A percentile compares a stretch with the other conserved stretches of the same genome.
Conservation (phyloP, 2,888 invertebrate genomes). For the Epiblema foenella region DNA sequence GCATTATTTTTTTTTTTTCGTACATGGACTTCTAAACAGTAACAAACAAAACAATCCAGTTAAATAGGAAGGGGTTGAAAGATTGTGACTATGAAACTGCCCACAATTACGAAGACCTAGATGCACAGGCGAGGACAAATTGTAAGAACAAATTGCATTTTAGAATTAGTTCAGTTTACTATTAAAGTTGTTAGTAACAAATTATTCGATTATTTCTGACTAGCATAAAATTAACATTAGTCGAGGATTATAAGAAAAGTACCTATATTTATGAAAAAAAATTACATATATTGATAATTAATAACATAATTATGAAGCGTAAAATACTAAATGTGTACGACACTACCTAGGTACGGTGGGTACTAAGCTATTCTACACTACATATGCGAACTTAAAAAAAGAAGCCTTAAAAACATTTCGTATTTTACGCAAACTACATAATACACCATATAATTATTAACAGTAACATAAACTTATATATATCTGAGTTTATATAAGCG, state of each 20-base stretch:
- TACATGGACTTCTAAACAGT: background rate
- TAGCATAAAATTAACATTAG: constrained; percentile 72
- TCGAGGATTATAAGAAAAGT: constrained; percentile 50
- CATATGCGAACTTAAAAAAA: constrained; percentile 64
- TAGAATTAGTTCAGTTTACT: background rate
- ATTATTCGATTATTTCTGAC: constrained; percentile 52
- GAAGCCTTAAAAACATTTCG: constrained; percentile 63
- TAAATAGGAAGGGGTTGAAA: background rate
- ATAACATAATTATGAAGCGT: constrained; percentile 54
- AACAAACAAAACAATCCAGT: background rate
- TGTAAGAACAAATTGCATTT: background rate
- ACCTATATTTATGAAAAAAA: constrained; percentile 33
- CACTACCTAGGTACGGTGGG: constrained; percentile 44
- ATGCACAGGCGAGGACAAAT: too few species aligned
- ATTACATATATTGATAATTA: constrained; percentile 16
- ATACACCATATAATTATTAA: constrained; percentile 51
- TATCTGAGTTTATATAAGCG: constrained; percentile 34
- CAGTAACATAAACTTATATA: constrained; percentile 25
- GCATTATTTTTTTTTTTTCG: background rate
- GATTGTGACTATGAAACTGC: background rate
- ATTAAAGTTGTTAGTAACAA: constrained; percentile 54
- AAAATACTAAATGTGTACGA: constrained; percentile 66
- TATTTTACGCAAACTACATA: constrained; percentile 68
- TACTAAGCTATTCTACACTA: constrained; percentile 61
- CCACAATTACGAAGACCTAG: background rate